A percentile compares a stretch with the other conserved stretches of the same genome.
These are phyloP conservation scores for Ephydatia muelleri DNA, from an alignment of 37 sponge, comb jelly and placozoan species.

Conservation along the genomic window DNA sequence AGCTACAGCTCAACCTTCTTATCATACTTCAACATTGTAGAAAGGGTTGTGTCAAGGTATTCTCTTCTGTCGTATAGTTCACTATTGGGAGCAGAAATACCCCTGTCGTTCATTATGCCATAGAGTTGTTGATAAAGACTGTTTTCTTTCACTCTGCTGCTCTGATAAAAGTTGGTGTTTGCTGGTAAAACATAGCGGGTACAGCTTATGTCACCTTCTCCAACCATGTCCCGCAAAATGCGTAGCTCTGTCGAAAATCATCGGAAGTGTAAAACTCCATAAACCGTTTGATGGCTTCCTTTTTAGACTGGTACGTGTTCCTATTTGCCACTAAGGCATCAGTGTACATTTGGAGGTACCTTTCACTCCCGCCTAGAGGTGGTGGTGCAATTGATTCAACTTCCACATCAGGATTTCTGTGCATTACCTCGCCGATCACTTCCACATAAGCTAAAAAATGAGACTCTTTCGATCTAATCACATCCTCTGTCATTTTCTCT, in stretches of 20 bases:
- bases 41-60: no score
- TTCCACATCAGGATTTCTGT: background rate
- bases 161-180: slow-evolving; percentile 2
- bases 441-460: slow-evolving; percentile 23
- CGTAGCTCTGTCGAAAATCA: background rate
- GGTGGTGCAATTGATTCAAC: background rate
- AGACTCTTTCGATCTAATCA: background rate
- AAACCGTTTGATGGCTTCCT: slow-evolving; percentile 16
- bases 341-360: background rate
- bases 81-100: no score
- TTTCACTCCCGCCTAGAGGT: no score
- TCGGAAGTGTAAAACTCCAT: slow-evolving; percentile 36
- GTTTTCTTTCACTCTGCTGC: background rate
- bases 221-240: slow-evolving; percentile 10
- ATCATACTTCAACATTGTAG: no score
- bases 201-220: background rate
- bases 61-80: no score
- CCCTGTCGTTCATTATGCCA: no score
- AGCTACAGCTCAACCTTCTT: no score
- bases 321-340: slow-evolving; percentile 33
- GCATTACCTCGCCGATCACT: slow-evolving; percentile 15
- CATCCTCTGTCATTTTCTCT: background rate
- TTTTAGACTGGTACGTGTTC: background rate
- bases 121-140: no score
- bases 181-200: slow-evolving; percentile 43